Evolutionary conservation across 2,113 vertebrate genomes (phyloP), one percentile per base, ranked within the genome.

Genomic region (Phyllostomus discolor): DNA sequence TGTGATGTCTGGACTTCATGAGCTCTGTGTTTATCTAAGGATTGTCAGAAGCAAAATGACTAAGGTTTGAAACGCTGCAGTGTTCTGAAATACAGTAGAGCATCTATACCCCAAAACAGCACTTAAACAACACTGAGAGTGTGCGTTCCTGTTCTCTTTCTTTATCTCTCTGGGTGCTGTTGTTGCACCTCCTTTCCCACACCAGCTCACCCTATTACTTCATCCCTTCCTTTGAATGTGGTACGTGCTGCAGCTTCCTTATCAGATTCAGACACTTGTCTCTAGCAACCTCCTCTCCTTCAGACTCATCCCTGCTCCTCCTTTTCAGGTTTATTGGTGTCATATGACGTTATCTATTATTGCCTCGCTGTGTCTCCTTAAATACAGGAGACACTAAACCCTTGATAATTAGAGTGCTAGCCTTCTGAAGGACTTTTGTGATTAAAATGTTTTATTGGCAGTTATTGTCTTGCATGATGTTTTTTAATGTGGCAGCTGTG

Each of bases 11-110:
- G 86, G 73, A 80, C 67, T 95, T 95, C 43, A 16, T 38, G 43
- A 76, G 50, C 43, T 75, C 59, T 81, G 20, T 97, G 87, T 97
- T 96, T 91, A 97, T 48, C 80, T 93, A 80, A 92, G 89, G 80
- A 83, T 95, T 94, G 82, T 92, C 96, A 96, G 78, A 91, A 94
- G 70, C 64, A 89, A 93, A 95, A 84, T n/a, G 67, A 86, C 28
- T 28, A 33, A 59, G 79, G 35, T 90, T 93, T 94, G 92, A 91
- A 87, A 89, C 38, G 82, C 84, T 38, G 28, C 54, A 91, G 92
- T 46, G 41, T 62, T 88, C 78, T 75, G 64, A 87, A 88, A 57
- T 73, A 54, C 52, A 93, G 54, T 85, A 82, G 80, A 89, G 9
- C 91, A 38, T 59, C 72, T 48, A 8, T 5, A 57, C n/a, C 73